Evolutionary conservation across 2,797 vertebrate species (phyloP).

Genomic region (Sebastolobus altivelis): DNA sequence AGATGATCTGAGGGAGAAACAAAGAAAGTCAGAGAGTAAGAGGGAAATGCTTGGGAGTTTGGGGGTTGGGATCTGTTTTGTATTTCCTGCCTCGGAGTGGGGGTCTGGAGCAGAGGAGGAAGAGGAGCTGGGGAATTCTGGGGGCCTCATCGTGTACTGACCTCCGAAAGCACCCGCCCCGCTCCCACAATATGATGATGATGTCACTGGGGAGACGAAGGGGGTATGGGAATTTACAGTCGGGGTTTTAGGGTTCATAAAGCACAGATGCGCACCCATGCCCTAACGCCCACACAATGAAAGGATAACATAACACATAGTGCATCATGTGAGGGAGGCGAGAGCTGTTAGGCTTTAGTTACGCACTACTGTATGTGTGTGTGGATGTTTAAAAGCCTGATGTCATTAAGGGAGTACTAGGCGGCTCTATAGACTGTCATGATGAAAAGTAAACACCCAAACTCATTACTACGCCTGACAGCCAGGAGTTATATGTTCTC

Average conservation of each 20-base stretch:
- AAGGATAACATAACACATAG: slow-evolving; percentile 30
- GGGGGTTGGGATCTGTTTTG: slow-evolving; percentile 74
- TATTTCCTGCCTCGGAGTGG: slow-evolving; percentile 70
- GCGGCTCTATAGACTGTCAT: slow-evolving; percentile 14
- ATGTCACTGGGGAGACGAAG: slow-evolving; percentile 65
- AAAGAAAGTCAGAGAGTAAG: not conserved
- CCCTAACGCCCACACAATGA: slow-evolving; percentile 37
- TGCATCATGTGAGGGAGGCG: slow-evolving; percentile 21
- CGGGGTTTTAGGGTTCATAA: slow-evolving; percentile 62
- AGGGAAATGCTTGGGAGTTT: slow-evolving; percentile 36
- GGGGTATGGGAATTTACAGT: slow-evolving; percentile 66
- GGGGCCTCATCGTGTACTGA: slow-evolving; percentile 63
- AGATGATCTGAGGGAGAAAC: not conserved
- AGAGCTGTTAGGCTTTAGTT: not conserved
- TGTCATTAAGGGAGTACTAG: slow-evolving; percentile 44
- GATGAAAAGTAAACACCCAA: slow-evolving; percentile 41
- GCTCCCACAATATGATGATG: slow-evolving; percentile 56
- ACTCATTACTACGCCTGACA: slow-evolving; percentile 3
- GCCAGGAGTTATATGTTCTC: slow-evolving; percentile 8
- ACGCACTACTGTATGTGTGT: not conserved
- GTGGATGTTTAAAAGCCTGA: slow-evolving; percentile 34
- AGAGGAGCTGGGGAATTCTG: slow-evolving; percentile 60
- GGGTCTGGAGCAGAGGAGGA: slow-evolving; percentile 45
- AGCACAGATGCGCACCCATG: slow-evolving; percentile 52
- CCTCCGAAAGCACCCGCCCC: slow-evolving; percentile 40